Evolutionary conservation across 1,140 invertebrate species (phyloP).

Genomic region (Acromyrmex heyeri): DNA sequence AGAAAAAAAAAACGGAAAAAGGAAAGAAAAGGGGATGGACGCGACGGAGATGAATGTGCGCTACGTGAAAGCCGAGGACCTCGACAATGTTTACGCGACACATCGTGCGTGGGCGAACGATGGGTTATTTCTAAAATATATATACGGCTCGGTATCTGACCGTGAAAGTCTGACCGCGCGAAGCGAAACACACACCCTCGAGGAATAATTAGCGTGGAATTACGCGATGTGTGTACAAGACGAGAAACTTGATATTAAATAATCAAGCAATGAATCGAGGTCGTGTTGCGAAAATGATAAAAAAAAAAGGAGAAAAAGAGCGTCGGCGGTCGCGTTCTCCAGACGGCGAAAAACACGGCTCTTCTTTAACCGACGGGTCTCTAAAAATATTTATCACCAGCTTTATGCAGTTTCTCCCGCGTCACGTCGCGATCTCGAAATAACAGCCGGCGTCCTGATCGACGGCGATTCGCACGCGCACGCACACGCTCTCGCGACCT

Average conservation of each 20-base stretch:
- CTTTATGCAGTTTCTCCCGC: constrained; percentile 51
- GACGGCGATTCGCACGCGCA: constrained; percentile 51
- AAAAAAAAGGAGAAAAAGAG: background rate
- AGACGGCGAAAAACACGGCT: background rate
- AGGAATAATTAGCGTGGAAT: constrained; percentile 28
- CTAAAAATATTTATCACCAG: constrained; percentile 56
- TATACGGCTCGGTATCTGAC: constrained; percentile 13
- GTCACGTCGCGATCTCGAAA: constrained; percentile 40
- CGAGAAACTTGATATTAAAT: constrained; percentile 6
- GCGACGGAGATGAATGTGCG: background rate
- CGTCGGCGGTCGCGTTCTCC: background rate
- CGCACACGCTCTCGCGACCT: constrained; percentile 57
- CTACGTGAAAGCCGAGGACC: background rate
- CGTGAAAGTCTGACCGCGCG: constrained; percentile 2
- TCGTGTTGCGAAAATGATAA: background rate
- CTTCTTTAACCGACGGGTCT: background rate
- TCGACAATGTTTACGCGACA: background rate
- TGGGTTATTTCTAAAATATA: background rate
- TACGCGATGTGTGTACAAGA: background rate
- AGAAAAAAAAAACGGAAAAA: background rate
- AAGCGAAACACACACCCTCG: background rate
- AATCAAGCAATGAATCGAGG: constrained; percentile 10
- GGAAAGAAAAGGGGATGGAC: no score
- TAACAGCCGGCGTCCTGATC: constrained; percentile 14
- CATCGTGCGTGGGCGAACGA: background rate